Evolutionary conservation across 2,888 invertebrate genomes (phyloP), one percentile per base, ranked within the genome.

Genomic region (Deroplatys truncata): DNA sequence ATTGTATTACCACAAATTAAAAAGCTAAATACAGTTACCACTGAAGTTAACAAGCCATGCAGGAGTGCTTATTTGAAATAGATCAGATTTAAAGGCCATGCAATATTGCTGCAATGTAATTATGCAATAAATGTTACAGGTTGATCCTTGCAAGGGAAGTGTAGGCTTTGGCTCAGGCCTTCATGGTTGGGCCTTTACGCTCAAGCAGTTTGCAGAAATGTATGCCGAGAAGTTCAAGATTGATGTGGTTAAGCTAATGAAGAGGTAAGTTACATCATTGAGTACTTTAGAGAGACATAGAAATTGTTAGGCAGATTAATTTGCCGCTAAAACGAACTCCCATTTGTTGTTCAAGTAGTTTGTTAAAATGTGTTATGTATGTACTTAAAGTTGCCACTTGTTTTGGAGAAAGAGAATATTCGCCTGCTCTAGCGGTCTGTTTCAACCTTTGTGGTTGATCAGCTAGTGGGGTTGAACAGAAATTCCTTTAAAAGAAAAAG

Each of bases 101-200:
- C 43, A 43, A 43, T 2, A 43, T 1, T 43, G 13, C 43, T 13
- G 7, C 84, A 16, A 15, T 86, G 87, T 86, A 86, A 84, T 86
- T 43, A 2, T 13, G 13, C 43, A 43, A 43, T 43, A 10, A 43
- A 43, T 90, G 56, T 90, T 92, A 56, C 88, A 96, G 96, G 96
- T 98, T 92, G 99, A 99, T 94, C 99, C 99, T 92, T 98, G 98
- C 94, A 98, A 98, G 95, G 99, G 99, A 92, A 99, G 99, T 91
- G 99, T 99, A 91, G 99, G 99, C 93, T 99, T 99, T 94, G 99
- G 99, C 91, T 99, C 99, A 43, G 99, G 99, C 92, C 97, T 99
- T 91, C 99, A 99, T 94, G 99, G 99, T 91, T 99, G 99, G 99
- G 99, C 99, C 88, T 99, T 99, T 94, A 99, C 99, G 91, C 96